Conservation (phyloP, 1,140 invertebrate genomes). For the Schlechtendalia chinensis region DNA sequence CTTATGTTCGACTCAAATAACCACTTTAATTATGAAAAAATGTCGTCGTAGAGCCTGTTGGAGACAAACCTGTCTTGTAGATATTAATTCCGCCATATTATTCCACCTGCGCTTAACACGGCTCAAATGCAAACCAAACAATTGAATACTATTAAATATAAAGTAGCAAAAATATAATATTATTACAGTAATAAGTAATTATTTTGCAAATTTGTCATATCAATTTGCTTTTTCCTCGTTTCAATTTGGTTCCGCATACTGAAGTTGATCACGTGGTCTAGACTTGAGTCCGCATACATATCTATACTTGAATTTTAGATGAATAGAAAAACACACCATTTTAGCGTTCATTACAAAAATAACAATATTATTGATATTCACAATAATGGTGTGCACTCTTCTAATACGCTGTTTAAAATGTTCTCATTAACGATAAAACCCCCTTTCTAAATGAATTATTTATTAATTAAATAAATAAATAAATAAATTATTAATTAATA, state of each 20-base stretch:
- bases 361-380: neutral
- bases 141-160: slow-evolving; percentile 50
- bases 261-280: neutral
- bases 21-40: slow-evolving; percentile 48
- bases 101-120: slow-evolving; percentile 48
- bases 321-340: neutral
- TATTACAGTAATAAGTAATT: slow-evolving; percentile 45
- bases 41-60: slow-evolving; percentile 40
- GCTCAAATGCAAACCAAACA: slow-evolving; percentile 47
- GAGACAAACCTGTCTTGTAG: slow-evolving; percentile 47
- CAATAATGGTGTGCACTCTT: neutral
- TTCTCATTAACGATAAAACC: neutral
- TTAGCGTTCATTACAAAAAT: slow-evolving; percentile 9
- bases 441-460: slow-evolving; percentile 20
- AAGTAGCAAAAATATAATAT: slow-evolving; percentile 45
- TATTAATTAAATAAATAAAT: no score
- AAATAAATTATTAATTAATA: slow-evolving; percentile 18
- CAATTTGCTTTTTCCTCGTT: neutral
- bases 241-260: neutral
- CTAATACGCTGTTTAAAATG: slow-evolving; percentile 18
- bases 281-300: slow-evolving; percentile 11
- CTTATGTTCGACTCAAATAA: slow-evolving; percentile 44
- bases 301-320: slow-evolving; percentile 22
- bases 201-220: slow-evolving; percentile 30
- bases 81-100: slow-evolving; percentile 42